Percentiles rank a stretch among this genome's conserved stretches.
Conservation (phyloP, 92 coral and sea anemone genomes). For the Phenganax stokvisi region DNA sequence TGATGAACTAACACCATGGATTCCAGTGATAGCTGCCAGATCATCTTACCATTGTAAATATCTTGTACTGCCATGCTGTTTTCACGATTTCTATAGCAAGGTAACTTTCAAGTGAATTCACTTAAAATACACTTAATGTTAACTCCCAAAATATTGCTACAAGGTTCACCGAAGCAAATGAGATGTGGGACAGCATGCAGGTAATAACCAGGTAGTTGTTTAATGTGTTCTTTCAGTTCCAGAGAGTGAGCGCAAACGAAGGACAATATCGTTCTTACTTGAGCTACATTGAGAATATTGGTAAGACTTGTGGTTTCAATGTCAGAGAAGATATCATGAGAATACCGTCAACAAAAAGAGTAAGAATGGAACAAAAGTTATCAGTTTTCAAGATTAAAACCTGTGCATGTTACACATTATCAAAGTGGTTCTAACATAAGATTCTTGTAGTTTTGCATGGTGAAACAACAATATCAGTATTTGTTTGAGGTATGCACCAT, state of each 20-base stretch:
- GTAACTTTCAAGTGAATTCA: slow-evolving; percentile 33
- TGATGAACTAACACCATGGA: slow-evolving; percentile 97
- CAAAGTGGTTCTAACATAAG: too few relatives aligned
- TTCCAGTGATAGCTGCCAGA: slow-evolving; percentile 94
- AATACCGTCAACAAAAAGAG: slow-evolving; percentile 95
- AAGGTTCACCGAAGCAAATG: not conserved
- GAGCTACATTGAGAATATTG: slow-evolving; percentile 67
- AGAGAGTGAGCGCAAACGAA: slow-evolving; percentile 59
- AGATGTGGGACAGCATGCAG: not conserved
- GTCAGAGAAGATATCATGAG: slow-evolving; percentile 84
- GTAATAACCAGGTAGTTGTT: too few relatives aligned
- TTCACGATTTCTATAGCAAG: slow-evolving; percentile 87
- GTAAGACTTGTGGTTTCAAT: slow-evolving; percentile 75
- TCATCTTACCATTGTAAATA: slow-evolving; percentile 76
- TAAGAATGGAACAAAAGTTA: slow-evolving; percentile 23
- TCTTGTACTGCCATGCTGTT: slow-evolving; percentile 90
- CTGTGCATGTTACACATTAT: too few relatives aligned
- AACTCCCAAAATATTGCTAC: not conserved
- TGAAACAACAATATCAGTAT: too few relatives aligned
- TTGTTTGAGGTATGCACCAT: too few relatives aligned
- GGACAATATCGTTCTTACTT: slow-evolving; percentile 86
- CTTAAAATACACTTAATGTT: too few relatives aligned
- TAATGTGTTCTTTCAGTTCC: slow-evolving; percentile 49
- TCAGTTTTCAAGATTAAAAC: too few relatives aligned
- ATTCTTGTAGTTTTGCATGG: too few relatives aligned